Conservation (phyloP, 2,113 vertebrate species). For the Toxotes chatareus region DNA sequence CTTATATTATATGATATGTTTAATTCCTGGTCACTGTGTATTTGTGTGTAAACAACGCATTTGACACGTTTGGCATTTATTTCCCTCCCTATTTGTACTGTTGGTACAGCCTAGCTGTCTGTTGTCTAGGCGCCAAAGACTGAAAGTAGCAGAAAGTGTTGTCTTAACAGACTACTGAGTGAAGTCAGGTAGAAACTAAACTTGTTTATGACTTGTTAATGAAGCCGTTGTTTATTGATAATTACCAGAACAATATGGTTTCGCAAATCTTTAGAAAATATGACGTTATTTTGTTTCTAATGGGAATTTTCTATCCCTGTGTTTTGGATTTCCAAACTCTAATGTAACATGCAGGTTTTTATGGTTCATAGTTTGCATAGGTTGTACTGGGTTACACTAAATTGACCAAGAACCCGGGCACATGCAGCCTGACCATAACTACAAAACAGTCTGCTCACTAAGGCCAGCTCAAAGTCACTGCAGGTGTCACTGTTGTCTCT, state of each 20-base stretch:
- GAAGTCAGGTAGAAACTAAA: fast-evolving
- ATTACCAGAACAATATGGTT: neutral
- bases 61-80: neutral
- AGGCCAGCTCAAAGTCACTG: constrained; percentile 47
- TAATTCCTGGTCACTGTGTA: fast-evolving
- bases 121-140: constrained; percentile 80
- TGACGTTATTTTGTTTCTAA: neutral
- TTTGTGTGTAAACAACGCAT: neutral
- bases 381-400: neutral
- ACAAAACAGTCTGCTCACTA: neutral
- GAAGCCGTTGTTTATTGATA: neutral
- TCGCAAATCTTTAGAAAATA: neutral
- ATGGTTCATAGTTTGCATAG: neutral
- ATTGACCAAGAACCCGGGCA: neutral
- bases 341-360: neutral
- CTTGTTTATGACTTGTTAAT: no score
- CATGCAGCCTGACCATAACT: neutral
- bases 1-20: fast-evolving
- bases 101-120: constrained; percentile 66
- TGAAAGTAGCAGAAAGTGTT: neutral
- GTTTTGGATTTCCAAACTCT: neutral
- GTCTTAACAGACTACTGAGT: neutral
- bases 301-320: neutral
- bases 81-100: constrained; percentile 2
- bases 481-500: constrained; percentile 78